These are phyloP conservation scores for Clarias pachynema DNA, from an alignment of 2,797 vertebrate genomes.

Conservation along the genomic window DNA sequence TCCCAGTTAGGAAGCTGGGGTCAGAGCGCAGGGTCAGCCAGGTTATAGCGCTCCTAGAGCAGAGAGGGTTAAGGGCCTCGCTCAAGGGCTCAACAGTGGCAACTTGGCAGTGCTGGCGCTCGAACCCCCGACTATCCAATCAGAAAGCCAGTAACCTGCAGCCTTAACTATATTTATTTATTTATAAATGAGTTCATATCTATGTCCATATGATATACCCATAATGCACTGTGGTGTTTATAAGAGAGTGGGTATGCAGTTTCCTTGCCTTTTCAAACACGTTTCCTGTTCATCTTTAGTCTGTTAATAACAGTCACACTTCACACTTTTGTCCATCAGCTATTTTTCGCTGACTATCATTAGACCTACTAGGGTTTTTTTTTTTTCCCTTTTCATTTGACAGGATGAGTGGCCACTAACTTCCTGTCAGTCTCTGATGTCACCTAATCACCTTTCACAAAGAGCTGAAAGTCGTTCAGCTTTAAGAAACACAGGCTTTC, in stretches of 20 bases:
- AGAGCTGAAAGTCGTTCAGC: slow-evolving; percentile 22
- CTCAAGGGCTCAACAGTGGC: too few relatives aligned
- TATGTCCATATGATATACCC: not conserved
- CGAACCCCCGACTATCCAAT: too few relatives aligned
- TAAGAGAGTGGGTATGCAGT: not conserved
- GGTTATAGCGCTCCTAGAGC: too few relatives aligned
- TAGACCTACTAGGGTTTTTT: not conserved
- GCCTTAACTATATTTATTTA: too few relatives aligned
- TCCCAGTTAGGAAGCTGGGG: too few relatives aligned
- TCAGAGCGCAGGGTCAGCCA: too few relatives aligned
- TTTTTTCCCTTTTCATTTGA: not conserved
- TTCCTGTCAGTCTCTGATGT: slow-evolving; percentile 34
- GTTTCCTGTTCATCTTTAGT: not conserved
- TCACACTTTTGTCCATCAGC: not conserved
- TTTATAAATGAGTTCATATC: not conserved
- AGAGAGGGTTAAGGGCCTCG: too few relatives aligned
- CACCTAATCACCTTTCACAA: slow-evolving; percentile 32
- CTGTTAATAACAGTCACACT: not conserved
- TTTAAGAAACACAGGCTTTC: slow-evolving; percentile 3
- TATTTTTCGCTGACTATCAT: not conserved
- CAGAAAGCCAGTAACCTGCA: too few relatives aligned
- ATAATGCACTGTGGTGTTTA: not conserved
- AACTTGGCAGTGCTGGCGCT: too few relatives aligned
- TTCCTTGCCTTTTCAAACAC: not conserved
- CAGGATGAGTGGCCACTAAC: not conserved